A percentile compares a stretch with the other conserved stretches of the same genome.
Evolutionary conservation across 2,113 vertebrate species (phyloP).

Genomic region (Solea senegalensis): DNA sequence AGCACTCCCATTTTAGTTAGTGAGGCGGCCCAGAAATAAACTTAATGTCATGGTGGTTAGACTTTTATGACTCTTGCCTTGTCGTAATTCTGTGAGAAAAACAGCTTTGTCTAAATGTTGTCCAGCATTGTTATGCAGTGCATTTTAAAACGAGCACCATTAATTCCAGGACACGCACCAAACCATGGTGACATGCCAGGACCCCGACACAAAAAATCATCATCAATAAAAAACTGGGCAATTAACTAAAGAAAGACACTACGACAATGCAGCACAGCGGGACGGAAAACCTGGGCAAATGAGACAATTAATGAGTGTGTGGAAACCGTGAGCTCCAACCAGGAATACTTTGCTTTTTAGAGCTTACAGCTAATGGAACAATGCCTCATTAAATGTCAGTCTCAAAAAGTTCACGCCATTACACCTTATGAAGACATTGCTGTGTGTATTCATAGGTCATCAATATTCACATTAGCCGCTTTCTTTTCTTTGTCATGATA

Average conservation of each 20-base stretch:
- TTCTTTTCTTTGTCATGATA: constrained; percentile 30
- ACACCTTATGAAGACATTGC: constrained; percentile 25
- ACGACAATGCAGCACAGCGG: constrained; percentile 35
- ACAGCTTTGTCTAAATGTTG: background rate
- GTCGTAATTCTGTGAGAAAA: constrained; percentile 4
- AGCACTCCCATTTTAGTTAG: constrained; percentile 1
- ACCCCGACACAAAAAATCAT: constrained; percentile 25
- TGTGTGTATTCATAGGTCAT: constrained; percentile 45
- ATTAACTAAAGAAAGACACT: constrained; percentile 26
- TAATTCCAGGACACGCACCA: background rate
- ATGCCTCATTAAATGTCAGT: constrained; percentile 44
- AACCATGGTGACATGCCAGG: constrained; percentile 4
- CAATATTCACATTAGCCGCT: constrained; percentile 41
- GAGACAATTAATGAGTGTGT: constrained; percentile 46
- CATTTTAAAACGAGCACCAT: background rate
- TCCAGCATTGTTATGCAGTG: background rate
- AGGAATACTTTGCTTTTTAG: constrained; percentile 36
- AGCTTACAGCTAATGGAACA: constrained; percentile 59
- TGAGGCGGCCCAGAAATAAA: constrained; percentile 30
- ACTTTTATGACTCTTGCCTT: constrained; percentile 21
- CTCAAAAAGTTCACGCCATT: constrained; percentile 26
- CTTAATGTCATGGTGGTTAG: constrained; percentile 13
- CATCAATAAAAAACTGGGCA: constrained; percentile 42
- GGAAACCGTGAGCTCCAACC: constrained; percentile 42
- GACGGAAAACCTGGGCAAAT: constrained; percentile 49